phyloP scores from a whole-genome alignment of 2,888 invertebrate species.

The Laothoe populi region DNA sequence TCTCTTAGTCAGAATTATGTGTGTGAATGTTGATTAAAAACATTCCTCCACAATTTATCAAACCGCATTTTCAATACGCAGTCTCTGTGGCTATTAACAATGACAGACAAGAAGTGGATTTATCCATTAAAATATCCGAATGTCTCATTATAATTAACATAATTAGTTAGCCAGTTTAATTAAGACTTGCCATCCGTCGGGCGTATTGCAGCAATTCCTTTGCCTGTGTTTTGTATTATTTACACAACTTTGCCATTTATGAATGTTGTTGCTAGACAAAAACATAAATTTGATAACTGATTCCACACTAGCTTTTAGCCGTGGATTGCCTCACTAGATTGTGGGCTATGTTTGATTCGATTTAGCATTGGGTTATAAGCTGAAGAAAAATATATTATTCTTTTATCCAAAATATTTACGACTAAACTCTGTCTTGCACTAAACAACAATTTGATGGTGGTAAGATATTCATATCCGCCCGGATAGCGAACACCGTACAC shows the following conservation, averaged over 20 bases:
- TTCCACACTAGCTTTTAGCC: no score
- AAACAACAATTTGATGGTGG: no score
- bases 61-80: not conserved
- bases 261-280: not conserved
- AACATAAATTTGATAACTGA: not conserved
- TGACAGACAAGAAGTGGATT: slow-evolving; percentile 11
- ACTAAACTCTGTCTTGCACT: not conserved
- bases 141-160: slow-evolving; percentile 49
- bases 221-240: slow-evolving; percentile 3
- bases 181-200: slow-evolving; percentile 44
- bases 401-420: not conserved
- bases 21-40: no score
- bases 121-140: slow-evolving; percentile 31
- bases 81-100: slow-evolving; percentile 18
- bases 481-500: no score
- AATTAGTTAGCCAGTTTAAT: slow-evolving; percentile 53
- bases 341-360: no score
- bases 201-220: slow-evolving; percentile 10
- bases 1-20: no score
- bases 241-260: not conserved
- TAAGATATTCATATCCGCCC: no score
- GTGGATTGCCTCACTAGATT: no score
- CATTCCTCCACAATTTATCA: not conserved
- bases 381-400: no score
- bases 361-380: no score